Percentiles rank a stretch among this genome's conserved stretches.
Evolutionary conservation across 2,113 vertebrate genomes (phyloP).

Genomic region (Dermatemys mawii): DNA sequence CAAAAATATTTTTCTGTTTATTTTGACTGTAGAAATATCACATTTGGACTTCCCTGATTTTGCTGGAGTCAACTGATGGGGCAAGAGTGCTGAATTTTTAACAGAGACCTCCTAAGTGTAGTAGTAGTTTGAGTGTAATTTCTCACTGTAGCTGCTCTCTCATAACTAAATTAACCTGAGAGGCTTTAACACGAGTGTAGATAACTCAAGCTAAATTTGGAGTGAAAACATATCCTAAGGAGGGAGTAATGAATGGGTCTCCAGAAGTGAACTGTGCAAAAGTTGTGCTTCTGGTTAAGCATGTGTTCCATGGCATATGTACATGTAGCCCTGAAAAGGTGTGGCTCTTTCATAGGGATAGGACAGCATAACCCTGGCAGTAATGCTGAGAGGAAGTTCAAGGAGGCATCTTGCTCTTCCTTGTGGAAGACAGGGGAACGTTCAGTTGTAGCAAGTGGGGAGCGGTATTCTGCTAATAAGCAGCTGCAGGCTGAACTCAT

Average conservation of each 20-base stretch:
- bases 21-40: background rate
- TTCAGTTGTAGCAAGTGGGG: background rate
- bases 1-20: background rate
- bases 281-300: background rate
- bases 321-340: no score
- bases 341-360: background rate
- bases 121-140: background rate
- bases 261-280: accelerated
- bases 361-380: background rate
- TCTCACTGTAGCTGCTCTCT: no score
- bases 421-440: background rate
- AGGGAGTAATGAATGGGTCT: no score
- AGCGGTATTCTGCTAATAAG: background rate
- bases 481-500: accelerated
- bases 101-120: background rate
- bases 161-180: background rate
- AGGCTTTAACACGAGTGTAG: background rate
- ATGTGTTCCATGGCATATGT: accelerated
- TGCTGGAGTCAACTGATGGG: background rate
- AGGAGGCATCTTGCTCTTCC: background rate
- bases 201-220: background rate
- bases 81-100: background rate
- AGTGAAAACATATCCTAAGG: background rate
- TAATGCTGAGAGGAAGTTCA: background rate
- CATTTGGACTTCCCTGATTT: background rate